These are phyloP conservation scores for Manacus vitellinus DNA, from an alignment of 2,113 vertebrate genomes.

Conservation along the genomic window DNA sequence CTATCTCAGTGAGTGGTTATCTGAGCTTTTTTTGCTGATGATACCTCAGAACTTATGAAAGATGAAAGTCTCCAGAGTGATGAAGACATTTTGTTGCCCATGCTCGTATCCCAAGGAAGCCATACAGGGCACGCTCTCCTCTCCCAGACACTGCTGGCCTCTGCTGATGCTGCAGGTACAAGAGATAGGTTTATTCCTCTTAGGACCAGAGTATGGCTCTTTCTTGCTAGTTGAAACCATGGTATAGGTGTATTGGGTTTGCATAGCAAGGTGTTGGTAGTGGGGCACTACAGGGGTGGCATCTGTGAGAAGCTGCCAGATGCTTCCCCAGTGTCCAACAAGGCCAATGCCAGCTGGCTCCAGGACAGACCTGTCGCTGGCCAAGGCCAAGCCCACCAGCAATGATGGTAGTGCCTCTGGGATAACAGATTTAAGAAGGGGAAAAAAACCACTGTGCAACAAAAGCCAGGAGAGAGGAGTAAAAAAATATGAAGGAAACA, in stretches of 20 bases:
- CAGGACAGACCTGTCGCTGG: neutral
- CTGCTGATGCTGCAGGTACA: neutral
- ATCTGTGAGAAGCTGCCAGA: neutral
- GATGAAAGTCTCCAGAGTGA: neutral
- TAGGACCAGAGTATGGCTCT: neutral
- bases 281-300: no score
- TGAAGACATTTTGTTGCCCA: neutral
- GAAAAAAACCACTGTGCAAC: neutral
- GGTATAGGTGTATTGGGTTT: neutral
- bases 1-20: neutral
- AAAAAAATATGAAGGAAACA: neutral
- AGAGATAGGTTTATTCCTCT: neutral
- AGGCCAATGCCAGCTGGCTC: fast-evolving
- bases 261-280: neutral
- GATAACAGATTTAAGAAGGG: neutral
- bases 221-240: neutral
- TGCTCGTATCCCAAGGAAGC: neutral
- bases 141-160: neutral
- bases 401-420: fast-evolving
- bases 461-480: neutral
- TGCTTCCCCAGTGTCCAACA: neutral
- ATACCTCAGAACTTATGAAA: neutral
- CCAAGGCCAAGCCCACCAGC: neutral
- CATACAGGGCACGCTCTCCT: fast-evolving
- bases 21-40: neutral